These are phyloP conservation scores for Apistogramma diplotaenia DNA, from an alignment of 2,113 vertebrate species.

Conservation along the genomic window DNA sequence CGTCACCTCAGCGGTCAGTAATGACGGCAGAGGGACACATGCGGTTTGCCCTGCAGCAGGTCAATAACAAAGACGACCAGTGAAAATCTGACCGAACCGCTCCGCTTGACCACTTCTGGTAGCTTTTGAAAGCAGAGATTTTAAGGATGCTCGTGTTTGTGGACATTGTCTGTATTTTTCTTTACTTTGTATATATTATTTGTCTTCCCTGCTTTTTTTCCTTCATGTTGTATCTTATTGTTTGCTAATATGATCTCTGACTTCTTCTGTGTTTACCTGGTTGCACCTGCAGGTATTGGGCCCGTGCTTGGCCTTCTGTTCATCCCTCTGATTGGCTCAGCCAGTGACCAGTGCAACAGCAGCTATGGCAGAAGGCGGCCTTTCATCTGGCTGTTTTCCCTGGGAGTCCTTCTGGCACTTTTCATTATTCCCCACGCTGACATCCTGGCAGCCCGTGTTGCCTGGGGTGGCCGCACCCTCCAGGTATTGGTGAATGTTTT, in stretches of 20 bases:
- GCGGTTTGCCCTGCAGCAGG: neutral
- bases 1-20: conserved; percentile 4
- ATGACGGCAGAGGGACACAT: neutral
- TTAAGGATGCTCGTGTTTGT: neutral
- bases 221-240: neutral
- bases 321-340: conserved; percentile 80
- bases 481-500: conserved; percentile 46
- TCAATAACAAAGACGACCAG: neutral
- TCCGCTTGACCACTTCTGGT: neutral
- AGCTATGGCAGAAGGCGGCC: conserved; percentile 77
- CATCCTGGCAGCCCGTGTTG: conserved; percentile 64
- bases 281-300: conserved; percentile 72
- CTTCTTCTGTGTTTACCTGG: neutral
- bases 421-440: conserved; percentile 79
- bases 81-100: neutral
- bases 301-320: conserved; percentile 80
- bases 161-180: neutral
- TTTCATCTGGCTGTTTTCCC: conserved; percentile 80
- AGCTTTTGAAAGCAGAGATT: too few relatives aligned
- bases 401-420: conserved; percentile 79
- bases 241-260: neutral
- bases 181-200: neutral
- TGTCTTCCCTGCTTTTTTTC: neutral
- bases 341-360: conserved; percentile 81
- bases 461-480: conserved; percentile 69